Evolutionary conservation across 2,888 invertebrate genomes (phyloP).

Genomic region (Himalopsyche anomala): DNA sequence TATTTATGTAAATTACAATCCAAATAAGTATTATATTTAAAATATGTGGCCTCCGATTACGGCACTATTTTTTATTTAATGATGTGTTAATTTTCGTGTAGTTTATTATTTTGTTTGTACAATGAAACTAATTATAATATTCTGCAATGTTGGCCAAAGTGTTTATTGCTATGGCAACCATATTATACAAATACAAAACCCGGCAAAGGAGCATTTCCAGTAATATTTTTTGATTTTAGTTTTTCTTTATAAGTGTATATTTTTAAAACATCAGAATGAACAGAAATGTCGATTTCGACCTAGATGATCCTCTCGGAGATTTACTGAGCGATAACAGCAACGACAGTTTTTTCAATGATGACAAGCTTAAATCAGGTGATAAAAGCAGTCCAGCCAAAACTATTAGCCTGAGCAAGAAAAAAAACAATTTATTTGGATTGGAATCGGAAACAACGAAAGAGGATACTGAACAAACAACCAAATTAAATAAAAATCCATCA

Average conservation of each 20-base stretch:
- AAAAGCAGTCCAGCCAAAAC: conserved; percentile 68
- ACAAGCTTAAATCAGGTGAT: conserved; percentile 68
- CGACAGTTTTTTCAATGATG: conserved; percentile 84
- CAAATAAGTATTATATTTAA: no score
- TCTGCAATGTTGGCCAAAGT: not conserved
- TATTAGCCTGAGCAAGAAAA: conserved; percentile 69
- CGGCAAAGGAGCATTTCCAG: conserved; percentile 43
- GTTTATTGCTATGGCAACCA: conserved; percentile 53
- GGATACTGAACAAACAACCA: conserved; percentile 24
- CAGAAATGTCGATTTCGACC: conserved; percentile 75
- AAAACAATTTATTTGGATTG: conserved; percentile 68
- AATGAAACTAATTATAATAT: no score
- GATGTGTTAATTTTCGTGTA: no score
- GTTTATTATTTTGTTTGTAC: no score
- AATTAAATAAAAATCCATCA: conserved; percentile 69
- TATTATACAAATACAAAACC: conserved; percentile 53
- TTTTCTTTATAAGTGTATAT: not conserved
- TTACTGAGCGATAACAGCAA: conserved; percentile 83
- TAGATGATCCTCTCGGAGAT: conserved; percentile 81
- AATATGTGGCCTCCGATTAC: no score
- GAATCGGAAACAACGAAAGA: conserved; percentile 55
- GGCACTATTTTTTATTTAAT: no score
- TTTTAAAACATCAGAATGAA: conserved; percentile 37
- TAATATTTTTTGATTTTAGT: not conserved
- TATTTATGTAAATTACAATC: no score